phyloP scores from a whole-genome alignment of 1,140 invertebrate genomes.

The Hyposmocoma kahamanoa region DNA sequence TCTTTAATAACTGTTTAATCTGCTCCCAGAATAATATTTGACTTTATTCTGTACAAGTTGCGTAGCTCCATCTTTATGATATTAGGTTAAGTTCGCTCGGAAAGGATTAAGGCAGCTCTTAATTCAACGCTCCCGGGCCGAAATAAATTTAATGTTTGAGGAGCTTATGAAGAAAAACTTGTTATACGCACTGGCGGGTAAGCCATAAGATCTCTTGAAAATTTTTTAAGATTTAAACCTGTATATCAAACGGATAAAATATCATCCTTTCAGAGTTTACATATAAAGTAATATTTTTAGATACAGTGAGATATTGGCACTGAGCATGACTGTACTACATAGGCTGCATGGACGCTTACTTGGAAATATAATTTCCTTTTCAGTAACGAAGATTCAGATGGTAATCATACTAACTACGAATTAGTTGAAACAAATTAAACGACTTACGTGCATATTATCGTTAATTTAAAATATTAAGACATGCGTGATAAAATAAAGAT shows the following conservation, averaged over 20 bases:
- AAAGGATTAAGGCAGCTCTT: slow-evolving; percentile 68
- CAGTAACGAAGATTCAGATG: background rate
- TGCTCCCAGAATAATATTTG: slow-evolving; percentile 63
- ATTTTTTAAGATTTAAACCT: slow-evolving; percentile 28
- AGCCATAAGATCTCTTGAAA: slow-evolving; percentile 28
- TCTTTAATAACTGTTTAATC: slow-evolving; percentile 65
- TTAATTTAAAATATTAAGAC: no score
- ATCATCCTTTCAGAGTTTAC: background rate
- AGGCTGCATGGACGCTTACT: background rate
- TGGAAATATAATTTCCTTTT: background rate
- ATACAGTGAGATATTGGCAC: background rate
- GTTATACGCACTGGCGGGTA: slow-evolving; percentile 40
- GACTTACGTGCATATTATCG: no score
- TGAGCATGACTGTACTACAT: slow-evolving; percentile 11
- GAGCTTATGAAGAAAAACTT: slow-evolving; percentile 68
- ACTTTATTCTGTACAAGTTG: slow-evolving; percentile 62
- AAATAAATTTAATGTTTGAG: slow-evolving; percentile 67
- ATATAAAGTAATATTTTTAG: slow-evolving; percentile 1
- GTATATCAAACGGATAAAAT: background rate
- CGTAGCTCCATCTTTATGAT: slow-evolving; percentile 67
- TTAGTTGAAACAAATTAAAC: no score
- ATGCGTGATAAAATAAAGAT: no score
- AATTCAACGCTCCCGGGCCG: slow-evolving; percentile 60
- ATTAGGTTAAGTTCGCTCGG: slow-evolving; percentile 64
- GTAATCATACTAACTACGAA: no score